phyloP scores from a whole-genome alignment of 1,140 invertebrate species.

The Scaptomyza graminum region DNA sequence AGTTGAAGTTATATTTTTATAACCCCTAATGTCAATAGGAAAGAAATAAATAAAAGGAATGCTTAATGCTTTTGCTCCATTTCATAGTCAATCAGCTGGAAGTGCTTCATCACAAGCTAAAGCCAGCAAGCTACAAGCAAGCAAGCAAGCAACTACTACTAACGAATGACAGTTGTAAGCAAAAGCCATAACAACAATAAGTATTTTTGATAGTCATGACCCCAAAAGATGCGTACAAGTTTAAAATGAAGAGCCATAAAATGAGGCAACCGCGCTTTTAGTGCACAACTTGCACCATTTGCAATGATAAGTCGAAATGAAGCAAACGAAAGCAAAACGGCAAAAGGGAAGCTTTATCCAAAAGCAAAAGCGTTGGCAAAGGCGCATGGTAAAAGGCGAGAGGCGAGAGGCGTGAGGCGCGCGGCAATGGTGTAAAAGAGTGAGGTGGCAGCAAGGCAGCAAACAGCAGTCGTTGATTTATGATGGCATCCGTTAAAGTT shows the following conservation, averaged over 20 bases:
- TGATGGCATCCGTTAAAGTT: constrained; percentile 67
- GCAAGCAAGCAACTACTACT: no score
- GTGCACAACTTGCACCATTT: constrained; percentile 62
- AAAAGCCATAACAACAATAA: constrained; percentile 53
- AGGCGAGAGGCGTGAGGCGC: no score
- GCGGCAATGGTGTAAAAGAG: background rate
- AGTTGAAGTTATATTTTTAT: no score
- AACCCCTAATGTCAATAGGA: no score
- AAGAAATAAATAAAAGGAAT: background rate
- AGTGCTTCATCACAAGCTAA: background rate
- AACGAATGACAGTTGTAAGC: background rate
- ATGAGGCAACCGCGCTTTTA: constrained; percentile 54
- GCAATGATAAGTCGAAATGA: constrained; percentile 74
- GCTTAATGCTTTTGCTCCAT: background rate
- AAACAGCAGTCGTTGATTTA: constrained; percentile 65
- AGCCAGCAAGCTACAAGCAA: no score
- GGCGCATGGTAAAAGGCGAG: background rate
- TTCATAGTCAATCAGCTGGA: background rate
- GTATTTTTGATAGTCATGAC: constrained; percentile 76
- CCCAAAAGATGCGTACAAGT: constrained; percentile 48
- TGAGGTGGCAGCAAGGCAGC: background rate
- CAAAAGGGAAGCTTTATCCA: constrained; percentile 8
- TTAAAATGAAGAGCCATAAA: constrained; percentile 64
- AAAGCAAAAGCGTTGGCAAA: background rate
- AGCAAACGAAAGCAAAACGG: constrained; percentile 31